Conservation (phyloP, 2,888 invertebrate genomes). For the Eupeodes latifasciatus region DNA sequence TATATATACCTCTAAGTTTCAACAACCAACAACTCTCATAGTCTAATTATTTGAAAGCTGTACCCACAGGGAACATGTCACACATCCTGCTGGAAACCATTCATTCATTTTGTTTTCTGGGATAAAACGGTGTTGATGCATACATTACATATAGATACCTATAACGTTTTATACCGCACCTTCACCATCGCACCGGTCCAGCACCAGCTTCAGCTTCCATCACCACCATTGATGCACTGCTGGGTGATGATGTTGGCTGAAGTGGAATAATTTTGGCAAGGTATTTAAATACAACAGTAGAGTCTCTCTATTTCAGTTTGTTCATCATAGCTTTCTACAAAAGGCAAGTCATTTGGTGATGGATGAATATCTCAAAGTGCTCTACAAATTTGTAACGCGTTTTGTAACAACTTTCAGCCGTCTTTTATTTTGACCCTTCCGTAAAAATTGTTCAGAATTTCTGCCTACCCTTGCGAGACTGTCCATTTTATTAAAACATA, state of each 20-base stretch:
- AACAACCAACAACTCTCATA: not conserved
- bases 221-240: not conserved
- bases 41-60: conserved; percentile 67
- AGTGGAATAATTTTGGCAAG: conserved; percentile 13
- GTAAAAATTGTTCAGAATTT: too few species aligned
- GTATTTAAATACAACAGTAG: not conserved
- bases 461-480: too few species aligned
- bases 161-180: conserved; percentile 2
- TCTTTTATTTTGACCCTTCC: too few species aligned
- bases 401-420: too few species aligned
- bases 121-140: conserved; percentile 39
- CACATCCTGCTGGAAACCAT: conserved; percentile 58
- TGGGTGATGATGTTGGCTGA: not conserved
- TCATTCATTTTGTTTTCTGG: conserved; percentile 57
- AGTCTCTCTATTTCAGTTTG: not conserved
- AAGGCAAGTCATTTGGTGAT: too few species aligned
- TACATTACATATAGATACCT: not conserved
- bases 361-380: too few species aligned
- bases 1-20: too few species aligned
- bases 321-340: too few species aligned
- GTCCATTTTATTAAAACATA: too few species aligned
- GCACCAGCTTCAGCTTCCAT: too few species aligned
- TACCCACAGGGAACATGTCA: conserved; percentile 57
- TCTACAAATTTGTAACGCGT: too few species aligned
- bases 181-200: too few species aligned